These are phyloP conservation scores for Parazoanthus swiftii DNA, from an alignment of 92 coral and sea anemone genomes.

Conservation along the genomic window DNA sequence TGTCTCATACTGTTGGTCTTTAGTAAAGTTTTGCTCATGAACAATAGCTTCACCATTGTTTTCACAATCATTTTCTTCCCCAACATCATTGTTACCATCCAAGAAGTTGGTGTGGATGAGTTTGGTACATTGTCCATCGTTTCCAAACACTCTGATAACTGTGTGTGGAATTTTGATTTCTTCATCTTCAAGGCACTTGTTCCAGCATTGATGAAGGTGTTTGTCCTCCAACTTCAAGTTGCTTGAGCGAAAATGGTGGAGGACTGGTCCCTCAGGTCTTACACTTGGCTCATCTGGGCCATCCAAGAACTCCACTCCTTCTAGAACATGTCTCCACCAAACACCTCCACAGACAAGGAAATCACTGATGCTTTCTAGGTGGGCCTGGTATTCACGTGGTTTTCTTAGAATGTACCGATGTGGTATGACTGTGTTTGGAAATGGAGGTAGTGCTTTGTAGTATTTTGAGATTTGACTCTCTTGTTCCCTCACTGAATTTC, in stretches of 20 bases:
- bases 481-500: slow-evolving; percentile 38
- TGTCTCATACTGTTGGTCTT: slow-evolving; percentile 18
- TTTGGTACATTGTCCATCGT: slow-evolving; percentile 38
- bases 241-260: slow-evolving; percentile 69
- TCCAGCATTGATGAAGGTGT: slow-evolving; percentile 44
- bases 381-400: slow-evolving; percentile 54
- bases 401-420: slow-evolving; percentile 36
- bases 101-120: slow-evolving; percentile 39
- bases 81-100: not conserved
- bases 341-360: slow-evolving; percentile 60
- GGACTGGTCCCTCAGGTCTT: slow-evolving; percentile 50
- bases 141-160: slow-evolving; percentile 38
- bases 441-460: slow-evolving; percentile 38
- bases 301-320: slow-evolving; percentile 64
- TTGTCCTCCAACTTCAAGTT: slow-evolving; percentile 52
- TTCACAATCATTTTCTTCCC: not conserved
- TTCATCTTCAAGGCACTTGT: slow-evolving; percentile 22
- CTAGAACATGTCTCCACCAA: slow-evolving; percentile 59
- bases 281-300: slow-evolving; percentile 50
- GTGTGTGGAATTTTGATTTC: slow-evolving; percentile 31
- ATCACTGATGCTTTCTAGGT: slow-evolving; percentile 60
- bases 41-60: not conserved
- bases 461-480: slow-evolving; percentile 51
- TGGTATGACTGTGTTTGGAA: slow-evolving; percentile 46
- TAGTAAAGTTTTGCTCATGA: slow-evolving; percentile 36